These are phyloP conservation scores for Calcarius lapponicus DNA, from an alignment of 2,797 vertebrate genomes.

Conservation along the genomic window DNA sequence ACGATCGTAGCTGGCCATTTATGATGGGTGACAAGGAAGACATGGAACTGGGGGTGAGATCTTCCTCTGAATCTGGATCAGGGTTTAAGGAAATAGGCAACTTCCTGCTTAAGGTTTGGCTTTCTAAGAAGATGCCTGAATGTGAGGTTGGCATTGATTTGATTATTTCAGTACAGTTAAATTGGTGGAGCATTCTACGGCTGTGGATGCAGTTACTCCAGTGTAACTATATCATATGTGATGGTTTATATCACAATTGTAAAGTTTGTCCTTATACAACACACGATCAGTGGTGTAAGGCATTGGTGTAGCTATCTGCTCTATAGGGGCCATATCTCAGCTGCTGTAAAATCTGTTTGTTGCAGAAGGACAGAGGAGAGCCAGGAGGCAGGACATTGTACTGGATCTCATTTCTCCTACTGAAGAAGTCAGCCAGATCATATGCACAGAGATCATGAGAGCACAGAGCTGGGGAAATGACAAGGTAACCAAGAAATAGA, in stretches of 20 bases:
- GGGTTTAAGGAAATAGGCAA: background rate
- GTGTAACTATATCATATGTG: background rate
- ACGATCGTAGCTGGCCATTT: background rate
- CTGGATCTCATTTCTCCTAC: background rate
- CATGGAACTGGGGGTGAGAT: background rate
- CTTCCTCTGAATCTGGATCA: background rate
- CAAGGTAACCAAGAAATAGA: background rate
- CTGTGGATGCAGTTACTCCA: background rate
- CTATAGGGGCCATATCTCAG: background rate
- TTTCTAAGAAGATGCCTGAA: background rate
- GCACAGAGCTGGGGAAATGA: background rate
- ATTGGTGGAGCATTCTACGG: background rate
- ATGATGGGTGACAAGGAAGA: background rate
- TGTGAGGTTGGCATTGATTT: background rate
- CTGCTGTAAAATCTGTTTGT: background rate
- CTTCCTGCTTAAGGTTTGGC: background rate
- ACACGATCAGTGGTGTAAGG: background rate
- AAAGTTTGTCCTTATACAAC: background rate
- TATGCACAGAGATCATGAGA: background rate
- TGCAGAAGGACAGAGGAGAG: background rate
- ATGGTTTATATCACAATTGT: background rate
- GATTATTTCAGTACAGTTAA: background rate
- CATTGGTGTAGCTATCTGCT: background rate
- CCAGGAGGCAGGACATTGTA: background rate
- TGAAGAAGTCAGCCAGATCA: background rate